Percentiles rank a stretch among this genome's conserved stretches.
Conservation (phyloP, 2,797 vertebrate genomes). For the Vultur gryphus region DNA sequence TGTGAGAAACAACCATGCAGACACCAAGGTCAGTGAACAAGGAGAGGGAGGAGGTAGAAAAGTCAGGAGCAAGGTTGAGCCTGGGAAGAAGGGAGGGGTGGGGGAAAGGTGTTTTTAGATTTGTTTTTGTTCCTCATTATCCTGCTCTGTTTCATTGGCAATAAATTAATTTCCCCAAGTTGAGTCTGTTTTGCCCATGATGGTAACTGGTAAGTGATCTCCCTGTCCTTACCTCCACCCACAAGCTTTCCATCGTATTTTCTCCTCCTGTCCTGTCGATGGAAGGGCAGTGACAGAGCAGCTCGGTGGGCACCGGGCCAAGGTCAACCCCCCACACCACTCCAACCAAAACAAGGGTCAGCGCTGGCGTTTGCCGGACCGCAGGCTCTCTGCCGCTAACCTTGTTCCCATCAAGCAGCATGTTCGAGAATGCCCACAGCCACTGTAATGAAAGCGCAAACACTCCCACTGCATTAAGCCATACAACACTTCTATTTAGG, state of each 20-base stretch:
- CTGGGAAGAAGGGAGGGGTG: not conserved
- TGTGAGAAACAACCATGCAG: not conserved
- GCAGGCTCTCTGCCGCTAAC: not conserved
- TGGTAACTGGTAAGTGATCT: not conserved
- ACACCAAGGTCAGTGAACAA: not conserved
- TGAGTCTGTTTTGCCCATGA: not conserved
- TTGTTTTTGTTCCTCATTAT: not conserved
- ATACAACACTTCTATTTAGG: not conserved
- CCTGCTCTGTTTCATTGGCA: not conserved
- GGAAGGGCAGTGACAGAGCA: not conserved
- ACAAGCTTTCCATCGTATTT: not conserved
- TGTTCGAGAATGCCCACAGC: not conserved
- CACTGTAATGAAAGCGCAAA: fast-evolving
- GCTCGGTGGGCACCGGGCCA: not conserved
- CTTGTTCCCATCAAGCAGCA: fast-evolving
- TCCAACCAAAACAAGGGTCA: not conserved
- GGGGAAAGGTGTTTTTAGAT: not conserved
- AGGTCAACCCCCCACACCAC: too few relatives aligned
- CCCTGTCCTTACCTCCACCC: not conserved
- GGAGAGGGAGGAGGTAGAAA: not conserved
- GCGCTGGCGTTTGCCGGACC: not conserved
- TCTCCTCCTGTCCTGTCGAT: not conserved
- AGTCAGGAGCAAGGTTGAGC: not conserved
- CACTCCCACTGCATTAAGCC: not conserved
- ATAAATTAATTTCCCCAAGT: fast-evolving